Conservation (phyloP, 1,140 invertebrate species). For the Aphelenchoides avenae region DNA sequence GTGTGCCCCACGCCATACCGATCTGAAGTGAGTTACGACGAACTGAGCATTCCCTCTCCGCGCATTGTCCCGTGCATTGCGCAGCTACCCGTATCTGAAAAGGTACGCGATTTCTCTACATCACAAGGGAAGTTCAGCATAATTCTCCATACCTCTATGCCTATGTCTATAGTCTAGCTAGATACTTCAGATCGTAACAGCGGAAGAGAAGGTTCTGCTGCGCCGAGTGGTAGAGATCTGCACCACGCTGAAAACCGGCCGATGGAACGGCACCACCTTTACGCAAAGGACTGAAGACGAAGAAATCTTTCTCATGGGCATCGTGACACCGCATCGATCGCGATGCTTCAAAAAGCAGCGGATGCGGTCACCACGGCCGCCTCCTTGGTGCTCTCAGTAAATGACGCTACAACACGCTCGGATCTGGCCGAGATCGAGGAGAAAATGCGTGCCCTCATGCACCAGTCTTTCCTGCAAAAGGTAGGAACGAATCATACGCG, state of each 20-base stretch:
- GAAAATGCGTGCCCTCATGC: constrained; percentile 31
- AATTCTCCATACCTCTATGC: no score
- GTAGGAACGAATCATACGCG: neutral
- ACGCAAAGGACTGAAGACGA: constrained; percentile 52
- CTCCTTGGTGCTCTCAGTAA: neutral
- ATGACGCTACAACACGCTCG: constrained; percentile 60
- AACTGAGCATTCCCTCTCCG: no score
- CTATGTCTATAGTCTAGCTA: no score
- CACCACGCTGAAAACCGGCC: constrained; percentile 48
- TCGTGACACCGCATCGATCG: neutral
- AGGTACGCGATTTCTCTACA: no score
- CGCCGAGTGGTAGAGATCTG: constrained; percentile 51
- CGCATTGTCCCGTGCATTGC: constrained; percentile 28
- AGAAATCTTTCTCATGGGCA: constrained; percentile 13
- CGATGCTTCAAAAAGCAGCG: neutral
- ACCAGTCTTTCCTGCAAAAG: constrained; percentile 15
- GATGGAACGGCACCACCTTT: constrained; percentile 49
- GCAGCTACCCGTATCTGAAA: constrained; percentile 34
- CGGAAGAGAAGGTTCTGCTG: constrained; percentile 47
- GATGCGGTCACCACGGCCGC: neutral
- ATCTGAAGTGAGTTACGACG: no score
- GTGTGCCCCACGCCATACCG: no score
- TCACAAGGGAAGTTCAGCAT: no score
- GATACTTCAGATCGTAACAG: constrained; percentile 36
- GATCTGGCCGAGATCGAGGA: constrained; percentile 47